phyloP scores from a whole-genome alignment of 2,113 vertebrate species.

The Apteryx owenii region DNA sequence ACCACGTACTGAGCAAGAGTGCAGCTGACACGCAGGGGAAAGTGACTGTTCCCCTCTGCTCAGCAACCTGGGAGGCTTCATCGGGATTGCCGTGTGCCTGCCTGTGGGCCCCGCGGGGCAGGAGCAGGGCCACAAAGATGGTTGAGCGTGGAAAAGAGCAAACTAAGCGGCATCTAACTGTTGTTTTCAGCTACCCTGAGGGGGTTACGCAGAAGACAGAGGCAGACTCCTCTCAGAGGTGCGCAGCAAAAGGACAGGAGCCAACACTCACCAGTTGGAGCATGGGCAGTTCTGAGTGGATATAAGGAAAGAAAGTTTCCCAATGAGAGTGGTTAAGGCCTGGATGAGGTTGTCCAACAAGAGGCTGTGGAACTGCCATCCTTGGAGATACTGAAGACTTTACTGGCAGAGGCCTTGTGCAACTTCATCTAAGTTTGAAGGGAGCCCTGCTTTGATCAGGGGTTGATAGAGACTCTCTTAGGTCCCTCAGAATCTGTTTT shows the following conservation, averaged over 20 bases:
- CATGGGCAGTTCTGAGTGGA: no score
- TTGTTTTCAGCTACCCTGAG: neutral
- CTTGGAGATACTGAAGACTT: neutral
- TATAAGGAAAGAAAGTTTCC: no score
- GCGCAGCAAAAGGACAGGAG: neutral
- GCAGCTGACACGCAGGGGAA: neutral
- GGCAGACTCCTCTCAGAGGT: neutral
- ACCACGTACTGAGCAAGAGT: neutral
- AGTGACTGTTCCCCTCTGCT: neutral
- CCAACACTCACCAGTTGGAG: neutral
- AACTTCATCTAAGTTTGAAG: neutral
- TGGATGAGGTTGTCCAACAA: neutral
- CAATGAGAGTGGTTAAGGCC: neutral
- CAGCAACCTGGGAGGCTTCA: neutral
- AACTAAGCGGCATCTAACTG: neutral
- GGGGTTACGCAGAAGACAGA: neutral
- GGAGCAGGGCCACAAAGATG: neutral
- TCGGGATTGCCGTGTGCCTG: rapidly evolving
- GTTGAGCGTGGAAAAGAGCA: neutral
- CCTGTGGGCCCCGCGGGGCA: neutral
- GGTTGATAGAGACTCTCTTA: neutral
- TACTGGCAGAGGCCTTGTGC: neutral
- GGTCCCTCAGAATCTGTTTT: neutral
- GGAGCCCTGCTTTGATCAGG: neutral
- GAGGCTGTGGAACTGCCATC: neutral